Evolutionary conservation across 1,140 invertebrate genomes (phyloP), one percentile per base, ranked within the genome.

Genomic region (Microplitis demolitor): DNA sequence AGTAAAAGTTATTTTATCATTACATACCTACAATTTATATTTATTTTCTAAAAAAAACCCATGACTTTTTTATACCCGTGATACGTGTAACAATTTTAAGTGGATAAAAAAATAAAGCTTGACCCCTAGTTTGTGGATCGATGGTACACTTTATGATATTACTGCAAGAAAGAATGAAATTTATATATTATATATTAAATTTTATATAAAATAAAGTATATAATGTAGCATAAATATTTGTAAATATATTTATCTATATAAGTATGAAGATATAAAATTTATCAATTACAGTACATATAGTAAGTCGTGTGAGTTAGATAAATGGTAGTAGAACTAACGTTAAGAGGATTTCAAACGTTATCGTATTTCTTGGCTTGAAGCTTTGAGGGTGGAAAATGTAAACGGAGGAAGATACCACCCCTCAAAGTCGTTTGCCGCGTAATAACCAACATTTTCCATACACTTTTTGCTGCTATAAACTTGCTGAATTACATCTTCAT

Each of bases 321-420:
- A 75, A 35, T 62, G 60, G 62, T 39, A 61, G 63, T 34, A 69
- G 31, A 37, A 60, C 34, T 56, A 31, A 69, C 8, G 66, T 53
- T 76, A 74, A 76, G 75, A 76, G 75, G 75, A 76, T 76, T 74
- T 16, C 66, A 61, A 68, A 72, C 73, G 62, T 76, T 74, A 76
- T 72, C 75, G 75, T 76, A 76, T 74, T 76, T 76, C 73, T 72
- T 61, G 37, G 16, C 24, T 24, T 71, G 39, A 69, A 63, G 11
- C 6, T 31, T 51, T 37, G 16, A 37, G n/a, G 54, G 14, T 39
- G 51, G 51, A 56, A 54, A 70, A 53, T 45, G 60, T 24, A 60
- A 37, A 56, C 14, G 51, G 66, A 34, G 50, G 51, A 33, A 61
- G 60, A 33, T 61, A 33, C 33, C 33, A 33, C 33, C 56, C 35